A percentile compares a stretch with the other conserved stretches of the same genome.
phyloP scores from a whole-genome alignment of 1,140 invertebrate genomes.

The Gonioctena quinquepunctata region DNA sequence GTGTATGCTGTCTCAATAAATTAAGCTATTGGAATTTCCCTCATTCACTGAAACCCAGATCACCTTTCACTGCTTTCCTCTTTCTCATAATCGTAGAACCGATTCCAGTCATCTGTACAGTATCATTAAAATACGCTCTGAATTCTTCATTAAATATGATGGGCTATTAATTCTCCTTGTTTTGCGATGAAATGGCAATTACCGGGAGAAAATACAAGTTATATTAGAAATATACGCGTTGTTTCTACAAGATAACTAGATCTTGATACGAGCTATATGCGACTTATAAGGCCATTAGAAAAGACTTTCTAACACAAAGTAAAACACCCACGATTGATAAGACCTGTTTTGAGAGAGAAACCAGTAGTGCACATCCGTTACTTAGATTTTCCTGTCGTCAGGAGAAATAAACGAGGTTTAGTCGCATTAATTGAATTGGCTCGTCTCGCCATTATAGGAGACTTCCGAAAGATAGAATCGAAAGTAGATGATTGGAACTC shows the following conservation, averaged over 20 bases:
- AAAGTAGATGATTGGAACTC: too few relatives aligned
- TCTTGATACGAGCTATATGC: slow-evolving; percentile 4
- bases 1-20: too few relatives aligned
- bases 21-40: too few relatives aligned
- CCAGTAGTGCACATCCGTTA: slow-evolving; percentile 12
- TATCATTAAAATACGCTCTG: background rate
- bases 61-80: background rate
- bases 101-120: background rate
- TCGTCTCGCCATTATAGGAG: too few relatives aligned
- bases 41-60: too few relatives aligned
- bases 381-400: background rate
- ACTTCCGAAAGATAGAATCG: too few relatives aligned
- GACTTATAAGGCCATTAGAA: slow-evolving; percentile 38
- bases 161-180: slow-evolving; percentile 1
- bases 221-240: slow-evolving; percentile 22
- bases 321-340: slow-evolving; percentile 40
- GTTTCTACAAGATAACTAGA: slow-evolving; percentile 8
- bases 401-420: too few relatives aligned
- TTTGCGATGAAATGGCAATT: slow-evolving; percentile 22
- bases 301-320: slow-evolving; percentile 45
- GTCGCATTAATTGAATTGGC: too few relatives aligned
- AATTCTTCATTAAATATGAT: slow-evolving; percentile 13
- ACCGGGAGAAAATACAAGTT: slow-evolving; percentile 27
- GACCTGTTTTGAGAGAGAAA: slow-evolving; percentile 22
- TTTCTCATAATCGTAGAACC: background rate